Evolutionary conservation across 30 jellyfish, hydroid and myxozoan genomes (phyloP).

Genomic region (Mastigias papua): DNA sequence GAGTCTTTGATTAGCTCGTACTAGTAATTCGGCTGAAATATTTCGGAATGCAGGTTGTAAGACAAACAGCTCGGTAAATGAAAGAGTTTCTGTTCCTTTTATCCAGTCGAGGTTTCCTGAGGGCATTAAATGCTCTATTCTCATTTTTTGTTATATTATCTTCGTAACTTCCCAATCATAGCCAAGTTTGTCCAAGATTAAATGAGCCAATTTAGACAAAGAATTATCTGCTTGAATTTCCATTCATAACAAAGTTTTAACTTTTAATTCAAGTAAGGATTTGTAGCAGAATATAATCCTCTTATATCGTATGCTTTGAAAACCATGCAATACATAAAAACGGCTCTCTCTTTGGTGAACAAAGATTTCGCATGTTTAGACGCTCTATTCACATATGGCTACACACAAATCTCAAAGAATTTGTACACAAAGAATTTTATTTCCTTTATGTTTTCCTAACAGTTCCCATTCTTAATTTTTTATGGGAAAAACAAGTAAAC

Average conservation of each 20-base stretch:
- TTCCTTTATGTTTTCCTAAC: background rate
- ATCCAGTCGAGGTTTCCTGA: slow-evolving; percentile 55
- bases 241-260: slow-evolving; percentile 18
- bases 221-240: background rate
- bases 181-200: background rate
- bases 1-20: background rate
- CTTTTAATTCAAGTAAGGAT: background rate
- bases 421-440: background rate
- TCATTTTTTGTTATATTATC: slow-evolving; percentile 18
- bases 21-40: background rate
- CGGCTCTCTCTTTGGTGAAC: slow-evolving; percentile 34
- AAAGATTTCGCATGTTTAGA: slow-evolving; percentile 32
- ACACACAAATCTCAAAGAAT: background rate
- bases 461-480: background rate
- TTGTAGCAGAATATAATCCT: slow-evolving; percentile 7
- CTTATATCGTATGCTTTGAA: slow-evolving; percentile 9
- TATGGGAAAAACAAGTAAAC: no score
- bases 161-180: background rate
- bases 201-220: slow-evolving; percentile 8
- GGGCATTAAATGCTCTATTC: slow-evolving; percentile 5
- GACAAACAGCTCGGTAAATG: slow-evolving; percentile 6
- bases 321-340: background rate
- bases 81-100: slow-evolving; percentile 20
- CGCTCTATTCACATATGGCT: background rate
- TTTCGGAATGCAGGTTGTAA: background rate